Percentiles rank a stretch among this genome's conserved stretches.
Conservation (phyloP, 1,140 invertebrate species). For the Neotoxoptera formosana region DNA sequence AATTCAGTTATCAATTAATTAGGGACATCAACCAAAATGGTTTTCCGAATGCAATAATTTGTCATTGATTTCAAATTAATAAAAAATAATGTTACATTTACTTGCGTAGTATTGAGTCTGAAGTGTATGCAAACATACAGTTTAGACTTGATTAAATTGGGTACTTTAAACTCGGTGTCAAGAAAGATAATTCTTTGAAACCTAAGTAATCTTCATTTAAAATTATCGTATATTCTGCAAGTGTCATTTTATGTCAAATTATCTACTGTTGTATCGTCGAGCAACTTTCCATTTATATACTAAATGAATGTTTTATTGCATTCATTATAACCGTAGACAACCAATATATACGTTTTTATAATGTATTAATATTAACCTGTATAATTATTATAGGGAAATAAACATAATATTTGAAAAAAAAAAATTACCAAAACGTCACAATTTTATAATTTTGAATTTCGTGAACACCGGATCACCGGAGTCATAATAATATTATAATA, state of each 20-base stretch:
- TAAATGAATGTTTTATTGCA: no score
- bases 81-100: not conserved
- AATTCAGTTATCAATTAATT: not conserved
- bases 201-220: not conserved
- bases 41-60: not conserved
- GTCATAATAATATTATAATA: not conserved
- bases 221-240: not conserved
- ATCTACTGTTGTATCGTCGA: not conserved
- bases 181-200: not conserved
- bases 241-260: not conserved
- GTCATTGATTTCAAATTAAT: not conserved
- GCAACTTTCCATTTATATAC: no score
- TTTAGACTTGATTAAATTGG: no score
- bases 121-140: no score
- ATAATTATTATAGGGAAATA: not conserved
- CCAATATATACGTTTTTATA: no score
- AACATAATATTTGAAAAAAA: no score
- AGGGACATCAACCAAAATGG: not conserved
- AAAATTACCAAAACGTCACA: not conserved
- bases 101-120: no score
- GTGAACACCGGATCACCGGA: not conserved
- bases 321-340: no score
- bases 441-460: not conserved
- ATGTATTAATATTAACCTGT: not conserved
- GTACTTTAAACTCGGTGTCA: no score